A percentile compares a stretch with the other conserved stretches of the same genome.
phyloP scores from a whole-genome alignment of 2,888 invertebrate species.

The Matsumyia berberina region DNA sequence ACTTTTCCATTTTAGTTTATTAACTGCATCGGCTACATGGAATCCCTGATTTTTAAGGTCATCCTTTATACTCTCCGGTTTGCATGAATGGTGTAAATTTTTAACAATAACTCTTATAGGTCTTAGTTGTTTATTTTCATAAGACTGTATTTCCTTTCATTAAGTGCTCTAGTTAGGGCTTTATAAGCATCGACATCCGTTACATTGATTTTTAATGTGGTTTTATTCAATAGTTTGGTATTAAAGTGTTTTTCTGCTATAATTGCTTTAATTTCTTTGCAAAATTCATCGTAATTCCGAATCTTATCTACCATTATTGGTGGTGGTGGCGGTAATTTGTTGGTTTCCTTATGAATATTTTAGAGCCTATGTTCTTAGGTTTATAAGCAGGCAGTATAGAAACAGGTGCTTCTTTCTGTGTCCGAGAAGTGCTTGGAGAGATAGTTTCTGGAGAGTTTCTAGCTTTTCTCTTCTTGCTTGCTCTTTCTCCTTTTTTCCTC shows the following conservation, averaged over 20 bases:
- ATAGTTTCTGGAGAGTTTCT: neutral
- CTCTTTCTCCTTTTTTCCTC: neutral
- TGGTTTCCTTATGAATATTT: neutral
- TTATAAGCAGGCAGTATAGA: no score
- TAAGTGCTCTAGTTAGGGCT: no score
- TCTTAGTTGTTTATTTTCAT: no score
- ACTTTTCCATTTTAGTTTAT: no score
- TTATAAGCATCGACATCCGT: neutral
- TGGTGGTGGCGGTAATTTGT: neutral
- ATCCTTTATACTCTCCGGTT: no score
- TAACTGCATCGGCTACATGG: no score
- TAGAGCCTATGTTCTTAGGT: slow-evolving; percentile 1
- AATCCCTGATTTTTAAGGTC: no score
- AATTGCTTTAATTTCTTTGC: neutral
- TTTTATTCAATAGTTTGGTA: slow-evolving; percentile 1
- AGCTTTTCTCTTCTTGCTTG: slow-evolving; percentile 4
- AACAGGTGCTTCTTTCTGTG: slow-evolving; percentile 1
- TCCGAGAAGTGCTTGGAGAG: neutral
- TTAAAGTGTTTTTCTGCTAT: neutral
- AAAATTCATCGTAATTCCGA: no score
- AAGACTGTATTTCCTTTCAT: neutral
- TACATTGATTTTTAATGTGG: neutral
- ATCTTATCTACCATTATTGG: neutral
- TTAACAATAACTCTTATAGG: neutral
- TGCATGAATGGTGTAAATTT: no score